A percentile compares a stretch with the other conserved stretches of the same genome.
Evolutionary conservation across 1,140 invertebrate species (phyloP).

Genomic region (Ectropis grisescens): DNA sequence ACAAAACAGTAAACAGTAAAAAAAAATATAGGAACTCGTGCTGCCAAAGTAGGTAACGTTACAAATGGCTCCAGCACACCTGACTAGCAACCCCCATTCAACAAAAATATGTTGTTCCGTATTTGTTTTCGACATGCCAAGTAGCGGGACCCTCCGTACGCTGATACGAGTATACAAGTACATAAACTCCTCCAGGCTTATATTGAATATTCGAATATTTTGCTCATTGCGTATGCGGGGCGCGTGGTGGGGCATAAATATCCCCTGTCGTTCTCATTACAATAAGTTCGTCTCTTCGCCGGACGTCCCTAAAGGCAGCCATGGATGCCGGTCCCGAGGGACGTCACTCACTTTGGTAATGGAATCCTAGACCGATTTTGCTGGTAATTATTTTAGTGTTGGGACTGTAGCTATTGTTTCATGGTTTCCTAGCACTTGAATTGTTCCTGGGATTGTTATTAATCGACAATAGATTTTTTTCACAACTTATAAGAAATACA

Average conservation of each 20-base stretch:
- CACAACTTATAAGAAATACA: background rate
- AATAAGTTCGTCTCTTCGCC: slow-evolving; percentile 56
- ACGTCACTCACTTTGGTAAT: slow-evolving; percentile 53
- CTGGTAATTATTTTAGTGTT: slow-evolving; percentile 24
- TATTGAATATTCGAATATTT: slow-evolving; percentile 45
- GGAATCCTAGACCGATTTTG: slow-evolving; percentile 39
- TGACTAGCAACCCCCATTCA: too few species aligned
- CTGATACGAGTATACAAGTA: too few species aligned
- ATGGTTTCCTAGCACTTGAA: background rate
- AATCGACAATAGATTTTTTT: background rate
- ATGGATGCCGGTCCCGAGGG: slow-evolving; percentile 38
- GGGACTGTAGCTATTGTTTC: slow-evolving; percentile 4
- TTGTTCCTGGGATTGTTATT: background rate
- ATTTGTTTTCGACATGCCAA: too few species aligned
- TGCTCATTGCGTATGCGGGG: slow-evolving; percentile 51
- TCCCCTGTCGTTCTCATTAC: slow-evolving; percentile 59
- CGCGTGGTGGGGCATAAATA: slow-evolving; percentile 56
- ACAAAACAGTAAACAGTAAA: too few species aligned
- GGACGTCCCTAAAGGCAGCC: slow-evolving; percentile 35
- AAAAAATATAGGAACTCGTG: too few species aligned
- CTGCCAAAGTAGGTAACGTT: too few species aligned
- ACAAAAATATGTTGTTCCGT: too few species aligned
- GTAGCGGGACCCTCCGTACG: too few species aligned
- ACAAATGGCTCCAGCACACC: too few species aligned
- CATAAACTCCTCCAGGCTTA: too few species aligned